Evolutionary conservation across 1,140 invertebrate genomes (phyloP).

Genomic region (Phortica variegata): DNA sequence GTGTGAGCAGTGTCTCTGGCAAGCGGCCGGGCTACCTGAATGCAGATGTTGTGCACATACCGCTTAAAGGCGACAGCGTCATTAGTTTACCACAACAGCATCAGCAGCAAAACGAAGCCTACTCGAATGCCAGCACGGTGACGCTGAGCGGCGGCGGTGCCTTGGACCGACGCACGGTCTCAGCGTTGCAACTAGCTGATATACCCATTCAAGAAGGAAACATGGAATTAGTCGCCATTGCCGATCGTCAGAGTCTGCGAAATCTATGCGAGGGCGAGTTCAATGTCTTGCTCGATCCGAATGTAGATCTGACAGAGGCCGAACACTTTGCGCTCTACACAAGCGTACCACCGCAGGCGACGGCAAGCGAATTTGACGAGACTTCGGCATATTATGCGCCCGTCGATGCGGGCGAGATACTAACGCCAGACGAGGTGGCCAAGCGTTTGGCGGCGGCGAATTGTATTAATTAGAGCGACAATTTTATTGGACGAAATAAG

Average conservation of each 20-base stretch:
- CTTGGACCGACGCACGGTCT: conserved; percentile 49
- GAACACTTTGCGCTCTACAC: conserved; percentile 85
- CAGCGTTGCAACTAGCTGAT: conserved; percentile 52
- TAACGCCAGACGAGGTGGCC: conserved; percentile 52
- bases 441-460: conserved; percentile 41
- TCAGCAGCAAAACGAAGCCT: conserved; percentile 29
- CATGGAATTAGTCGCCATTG: conserved; percentile 56
- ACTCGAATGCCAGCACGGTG: conserved; percentile 48
- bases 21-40: conserved; percentile 56
- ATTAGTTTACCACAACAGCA: conserved; percentile 37
- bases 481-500: too few species aligned
- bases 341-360: conserved; percentile 78
- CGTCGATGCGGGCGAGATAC: conserved; percentile 71
- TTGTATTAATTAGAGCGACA: conserved; percentile 18
- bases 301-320: conserved; percentile 73
- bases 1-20: conserved; percentile 62
- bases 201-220: conserved; percentile 53
- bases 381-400: conserved; percentile 82
- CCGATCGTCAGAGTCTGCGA: conserved; percentile 52
- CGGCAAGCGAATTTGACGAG: conserved; percentile 83
- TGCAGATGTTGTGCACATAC: conserved; percentile 63
- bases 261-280: conserved; percentile 52
- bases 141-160: conserved; percentile 36
- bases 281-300: conserved; percentile 53
- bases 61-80: conserved; percentile 61